Base-by-base conservation (phyloP, 1,140 invertebrate species). In the Zaprionus taronus region DNA sequence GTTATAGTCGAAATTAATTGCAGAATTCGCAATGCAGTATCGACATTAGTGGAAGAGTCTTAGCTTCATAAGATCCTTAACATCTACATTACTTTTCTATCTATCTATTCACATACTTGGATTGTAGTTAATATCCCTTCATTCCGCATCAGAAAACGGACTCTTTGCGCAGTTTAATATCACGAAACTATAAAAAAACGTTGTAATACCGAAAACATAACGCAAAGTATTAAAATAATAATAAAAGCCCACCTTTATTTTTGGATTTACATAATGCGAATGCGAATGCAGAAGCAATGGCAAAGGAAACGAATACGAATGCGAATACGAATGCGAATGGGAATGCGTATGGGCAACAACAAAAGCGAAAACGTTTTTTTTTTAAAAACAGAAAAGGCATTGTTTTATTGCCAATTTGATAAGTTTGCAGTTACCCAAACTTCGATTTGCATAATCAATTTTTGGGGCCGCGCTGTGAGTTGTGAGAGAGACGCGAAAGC, bases 371-470 rank as follows among this genome's bases (percentile, higher is more conserved):
- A 28, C 20, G 24, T n/a, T n/a, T n/a, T n/a, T n/a, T n/a, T n/a
- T n/a, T n/a, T n/a, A 53, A 72, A 72, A 55, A 17, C 26, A 34
- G n/a, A 11, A 53, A 79, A 49, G 49, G 51, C 67, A 83, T 87
- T 80, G 73, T 71, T 77, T 83, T 74, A 72, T 69, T 74, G 65
- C 44, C 70, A 81, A 72, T 68, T 81, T 79, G 71, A 84, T 79
- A 34, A 72, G 60, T 67, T 74, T 41, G 69, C 44, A 69, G 73
- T 83, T 81, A 65, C 64, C 22, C 62, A 74, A 87, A 87, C 58
- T 65, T 76, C 69, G 63, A 87, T 86, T 83, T 87, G 67, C 78
- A 77, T 78, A 80, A 78, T 73, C 70, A 70, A 79, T 47, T 60
- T 61, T 11, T 49, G 47, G 56, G 41, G 41, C 34, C 56, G 47